Percentiles rank a stretch among this genome's conserved stretches.
These are phyloP conservation scores for Axea sp. DNA, from an alignment of 2,888 invertebrate species.

Conservation along the genomic window DNA sequence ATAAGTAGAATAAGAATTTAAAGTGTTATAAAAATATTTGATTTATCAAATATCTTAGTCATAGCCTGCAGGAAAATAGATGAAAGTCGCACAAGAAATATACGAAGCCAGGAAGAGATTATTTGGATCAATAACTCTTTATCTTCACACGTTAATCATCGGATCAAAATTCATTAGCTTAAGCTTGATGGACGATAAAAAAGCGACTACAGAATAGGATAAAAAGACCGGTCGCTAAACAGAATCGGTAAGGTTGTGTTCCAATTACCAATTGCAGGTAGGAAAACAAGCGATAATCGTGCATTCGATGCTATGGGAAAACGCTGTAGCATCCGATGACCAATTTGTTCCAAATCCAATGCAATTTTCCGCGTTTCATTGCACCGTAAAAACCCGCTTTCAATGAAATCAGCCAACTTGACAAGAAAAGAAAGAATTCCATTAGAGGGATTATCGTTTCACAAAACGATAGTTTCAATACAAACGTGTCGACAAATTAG, in stretches of 20 bases:
- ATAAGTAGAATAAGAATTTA: too few relatives aligned
- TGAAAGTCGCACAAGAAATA: too few relatives aligned
- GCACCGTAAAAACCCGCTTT: conserved; percentile 21
- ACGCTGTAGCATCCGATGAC: conserved; percentile 22
- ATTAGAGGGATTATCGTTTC: conserved; percentile 47
- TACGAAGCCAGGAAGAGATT: too few relatives aligned
- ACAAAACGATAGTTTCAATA: conserved; percentile 34
- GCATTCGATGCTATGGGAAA: conserved; percentile 16
- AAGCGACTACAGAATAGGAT: conserved; percentile 16
- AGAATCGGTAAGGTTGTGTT: conserved; percentile 30
- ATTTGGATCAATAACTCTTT: too few relatives aligned
- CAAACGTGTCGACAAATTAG: conserved; percentile 37
- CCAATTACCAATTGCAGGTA: conserved; percentile 39
- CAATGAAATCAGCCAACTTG: conserved; percentile 20
- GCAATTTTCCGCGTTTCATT: conserved; percentile 43
- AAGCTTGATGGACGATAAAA: conserved; percentile 16
- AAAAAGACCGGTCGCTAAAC: conserved; percentile 21
- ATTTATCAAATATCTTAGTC: too few relatives aligned
- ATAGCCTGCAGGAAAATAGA: too few relatives aligned
- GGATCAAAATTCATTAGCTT: conserved; percentile 10
- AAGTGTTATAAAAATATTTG: too few relatives aligned
- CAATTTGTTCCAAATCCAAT: conserved; percentile 28
- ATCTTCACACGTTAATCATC: conserved; percentile 12
- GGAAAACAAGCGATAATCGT: conserved; percentile 22
- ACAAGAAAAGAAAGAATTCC: conserved; percentile 16